These are phyloP conservation scores for Salvelinus alpinus DNA, from an alignment of 2,113 vertebrate genomes.

Conservation along the genomic window DNA sequence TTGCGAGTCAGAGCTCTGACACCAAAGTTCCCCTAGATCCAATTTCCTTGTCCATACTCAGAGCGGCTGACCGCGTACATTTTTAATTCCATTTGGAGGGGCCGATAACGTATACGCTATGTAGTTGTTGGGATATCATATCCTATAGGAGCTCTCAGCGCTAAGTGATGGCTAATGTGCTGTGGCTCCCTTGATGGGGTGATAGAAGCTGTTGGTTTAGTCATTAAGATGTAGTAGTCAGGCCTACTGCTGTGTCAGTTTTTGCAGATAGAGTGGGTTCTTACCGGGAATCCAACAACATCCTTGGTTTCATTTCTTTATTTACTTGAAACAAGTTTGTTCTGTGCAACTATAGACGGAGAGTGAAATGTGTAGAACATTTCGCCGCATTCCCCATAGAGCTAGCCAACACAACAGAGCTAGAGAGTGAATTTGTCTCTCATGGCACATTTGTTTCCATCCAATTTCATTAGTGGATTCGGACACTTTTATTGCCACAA, in stretches of 20 bases:
- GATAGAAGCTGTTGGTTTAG: conserved; percentile 47
- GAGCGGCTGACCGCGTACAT: not conserved
- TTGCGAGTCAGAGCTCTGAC: not conserved
- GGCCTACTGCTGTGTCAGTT: conserved; percentile 26
- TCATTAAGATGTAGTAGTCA: conserved; percentile 42
- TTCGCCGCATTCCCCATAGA: not conserved
- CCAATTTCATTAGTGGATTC: conserved; percentile 62
- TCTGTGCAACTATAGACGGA: not conserved
- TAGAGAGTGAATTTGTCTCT: not conserved
- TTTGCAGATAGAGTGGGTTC: conserved; percentile 5
- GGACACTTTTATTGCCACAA: conserved; percentile 46
- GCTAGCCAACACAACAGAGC: not conserved
- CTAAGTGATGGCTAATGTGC: conserved; percentile 67
- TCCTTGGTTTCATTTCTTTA: not conserved
- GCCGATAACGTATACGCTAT: conserved; percentile 53
- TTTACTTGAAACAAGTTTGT: not conserved
- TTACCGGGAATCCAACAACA: not conserved
- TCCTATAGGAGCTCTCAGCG: conserved; percentile 68
- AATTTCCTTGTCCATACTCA: not conserved
- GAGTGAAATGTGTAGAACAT: not conserved
- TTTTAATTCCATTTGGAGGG: conserved; percentile 7
- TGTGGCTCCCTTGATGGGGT: conserved; percentile 54
- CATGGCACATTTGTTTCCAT: conserved; percentile 30
- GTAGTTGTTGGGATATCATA: conserved; percentile 33
- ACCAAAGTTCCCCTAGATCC: not conserved